A percentile compares a stretch with the other conserved stretches of the same genome.
Evolutionary conservation across 2,888 invertebrate genomes (phyloP).

Genomic region (Hirtodrosophila trivittata): DNA sequence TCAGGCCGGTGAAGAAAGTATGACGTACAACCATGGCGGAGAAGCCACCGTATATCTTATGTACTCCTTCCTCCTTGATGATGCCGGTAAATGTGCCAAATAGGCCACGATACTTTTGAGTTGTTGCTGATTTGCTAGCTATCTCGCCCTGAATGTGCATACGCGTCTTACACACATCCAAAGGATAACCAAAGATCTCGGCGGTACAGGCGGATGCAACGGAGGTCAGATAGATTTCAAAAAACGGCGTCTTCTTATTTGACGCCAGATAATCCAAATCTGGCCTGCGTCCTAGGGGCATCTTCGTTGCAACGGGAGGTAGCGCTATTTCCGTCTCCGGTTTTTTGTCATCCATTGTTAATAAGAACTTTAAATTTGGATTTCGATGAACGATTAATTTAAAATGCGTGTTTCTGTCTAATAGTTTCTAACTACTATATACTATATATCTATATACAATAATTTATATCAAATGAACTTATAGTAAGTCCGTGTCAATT

Average conservation of each 20-base stretch:
- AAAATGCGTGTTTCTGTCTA: too few species aligned
- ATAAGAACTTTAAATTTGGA: too few species aligned
- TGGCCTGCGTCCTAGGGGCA: neutral
- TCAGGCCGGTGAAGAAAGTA: conserved; percentile 40
- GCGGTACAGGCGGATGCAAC: conserved; percentile 29
- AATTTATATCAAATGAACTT: too few species aligned
- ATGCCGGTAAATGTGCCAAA: conserved; percentile 30
- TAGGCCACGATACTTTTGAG: conserved; percentile 22
- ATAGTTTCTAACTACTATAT: too few species aligned
- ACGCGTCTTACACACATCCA: conserved; percentile 51
- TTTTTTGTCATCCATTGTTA: too few species aligned
- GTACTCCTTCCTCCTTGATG: conserved; percentile 31
- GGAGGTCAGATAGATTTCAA: conserved; percentile 20
- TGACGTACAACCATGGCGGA: conserved; percentile 51
- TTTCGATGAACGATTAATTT: too few species aligned
- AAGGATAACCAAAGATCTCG: conserved; percentile 36
- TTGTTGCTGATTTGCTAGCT: neutral
- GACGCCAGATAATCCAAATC: conserved; percentile 6
- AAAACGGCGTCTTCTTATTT: conserved; percentile 16
- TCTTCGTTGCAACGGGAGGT: too few species aligned
- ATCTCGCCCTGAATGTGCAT: conserved; percentile 53
- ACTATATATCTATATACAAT: too few species aligned
- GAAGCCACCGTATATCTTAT: conserved; percentile 41
- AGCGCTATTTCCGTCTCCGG: too few species aligned
- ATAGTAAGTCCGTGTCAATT: too few species aligned